phyloP scores from a whole-genome alignment of 2,797 vertebrate genomes.

The Propithecus deckenii region DNA sequence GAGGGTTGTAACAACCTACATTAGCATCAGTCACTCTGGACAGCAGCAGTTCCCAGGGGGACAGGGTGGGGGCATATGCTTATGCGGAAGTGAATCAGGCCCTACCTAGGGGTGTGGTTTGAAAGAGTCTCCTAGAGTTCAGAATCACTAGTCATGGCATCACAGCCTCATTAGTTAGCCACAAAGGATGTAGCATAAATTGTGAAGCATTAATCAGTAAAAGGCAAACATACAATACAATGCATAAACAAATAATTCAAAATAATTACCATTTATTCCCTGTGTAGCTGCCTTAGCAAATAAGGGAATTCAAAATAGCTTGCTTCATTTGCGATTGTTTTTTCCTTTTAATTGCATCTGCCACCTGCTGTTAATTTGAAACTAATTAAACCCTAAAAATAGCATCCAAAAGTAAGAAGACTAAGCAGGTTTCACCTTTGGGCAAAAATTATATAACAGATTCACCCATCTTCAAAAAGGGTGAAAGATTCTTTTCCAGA shows the following conservation, averaged over 20 bases:
- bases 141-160: slow-evolving; percentile 35
- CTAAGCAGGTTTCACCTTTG: neutral
- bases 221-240: slow-evolving; percentile 63
- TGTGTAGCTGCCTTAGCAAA: slow-evolving; percentile 65
- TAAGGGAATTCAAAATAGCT: slow-evolving; percentile 74
- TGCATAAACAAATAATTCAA: slow-evolving; percentile 82
- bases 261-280: slow-evolving; percentile 76
- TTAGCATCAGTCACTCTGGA: neutral
- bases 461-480: neutral
- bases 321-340: slow-evolving; percentile 66
- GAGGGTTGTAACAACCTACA: neutral
- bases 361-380: slow-evolving; percentile 65
- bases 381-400: slow-evolving; percentile 71
- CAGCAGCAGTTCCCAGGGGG: neutral
- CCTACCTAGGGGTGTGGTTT: neutral
- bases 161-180: slow-evolving; percentile 66
- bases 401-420: slow-evolving; percentile 61
- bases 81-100: neutral
- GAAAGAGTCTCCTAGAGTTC: neutral
- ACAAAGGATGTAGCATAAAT: slow-evolving; percentile 61
- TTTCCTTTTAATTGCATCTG: slow-evolving; percentile 69
- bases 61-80: too few relatives aligned
- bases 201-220: slow-evolving; percentile 73
- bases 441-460: slow-evolving; percentile 42
- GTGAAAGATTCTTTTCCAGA: slow-evolving; percentile 33